Percentiles rank a stretch among this genome's conserved stretches.
Conservation (phyloP, 30 jellyfish, hydroid and myxozoan genomes). For the Turritopsis rubra region DNA sequence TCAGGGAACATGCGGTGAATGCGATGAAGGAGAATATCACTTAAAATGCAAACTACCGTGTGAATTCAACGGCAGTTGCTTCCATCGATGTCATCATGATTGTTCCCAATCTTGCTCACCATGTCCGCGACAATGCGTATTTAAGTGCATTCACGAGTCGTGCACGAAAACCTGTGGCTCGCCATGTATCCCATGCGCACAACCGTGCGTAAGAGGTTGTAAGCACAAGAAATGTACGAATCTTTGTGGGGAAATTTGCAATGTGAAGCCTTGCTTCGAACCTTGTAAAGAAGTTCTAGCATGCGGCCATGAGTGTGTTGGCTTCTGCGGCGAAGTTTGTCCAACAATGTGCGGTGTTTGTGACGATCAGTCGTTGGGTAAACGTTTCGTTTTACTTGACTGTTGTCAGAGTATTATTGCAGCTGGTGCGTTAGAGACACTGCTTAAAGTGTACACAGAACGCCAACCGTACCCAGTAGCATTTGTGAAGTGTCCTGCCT, state of each 20-base stretch:
- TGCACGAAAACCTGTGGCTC: conserved; percentile 33
- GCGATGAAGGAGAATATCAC: conserved; percentile 50
- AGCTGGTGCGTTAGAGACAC: neutral
- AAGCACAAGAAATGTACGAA: conserved; percentile 32
- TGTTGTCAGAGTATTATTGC: neutral
- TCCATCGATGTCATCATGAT: conserved; percentile 33
- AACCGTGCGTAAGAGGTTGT: conserved; percentile 36
- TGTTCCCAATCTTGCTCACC: conserved; percentile 54
- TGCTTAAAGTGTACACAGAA: neutral
- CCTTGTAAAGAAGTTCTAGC: conserved; percentile 24
- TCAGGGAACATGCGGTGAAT: conserved; percentile 42
- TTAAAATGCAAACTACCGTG: conserved; percentile 36
- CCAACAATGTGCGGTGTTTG: conserved; percentile 47
- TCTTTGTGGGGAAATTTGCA: conserved; percentile 43
- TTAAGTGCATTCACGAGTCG: conserved; percentile 18
- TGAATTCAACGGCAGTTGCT: conserved; percentile 25
- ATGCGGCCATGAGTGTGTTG: conserved; percentile 47
- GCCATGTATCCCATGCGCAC: conserved; percentile 30
- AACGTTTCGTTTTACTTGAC: neutral
- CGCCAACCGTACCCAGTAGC: neutral
- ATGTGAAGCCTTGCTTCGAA: conserved; percentile 47
- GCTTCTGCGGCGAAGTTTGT: conserved; percentile 56
- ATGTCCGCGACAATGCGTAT: conserved; percentile 28
- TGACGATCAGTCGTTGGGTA: neutral
- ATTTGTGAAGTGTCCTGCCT: conserved; percentile 13